A percentile compares a stretch with the other conserved stretches of the same genome.
phyloP scores from a whole-genome alignment of 2,113 vertebrate species.

The Colaptes auratus region DNA sequence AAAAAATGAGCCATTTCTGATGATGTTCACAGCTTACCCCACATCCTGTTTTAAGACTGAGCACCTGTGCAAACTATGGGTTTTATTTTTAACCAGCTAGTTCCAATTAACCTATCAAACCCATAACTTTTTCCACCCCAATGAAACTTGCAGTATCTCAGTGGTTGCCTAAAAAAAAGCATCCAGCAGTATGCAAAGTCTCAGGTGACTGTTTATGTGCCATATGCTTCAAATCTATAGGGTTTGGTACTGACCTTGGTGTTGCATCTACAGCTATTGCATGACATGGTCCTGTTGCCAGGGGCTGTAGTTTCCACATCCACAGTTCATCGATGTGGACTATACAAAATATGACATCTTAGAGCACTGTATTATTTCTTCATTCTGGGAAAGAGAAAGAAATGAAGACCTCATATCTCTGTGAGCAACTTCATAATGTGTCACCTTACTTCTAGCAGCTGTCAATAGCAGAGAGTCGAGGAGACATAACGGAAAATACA shows the following conservation, averaged over 20 bases:
- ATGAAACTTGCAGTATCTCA: not conserved
- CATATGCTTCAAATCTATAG: not conserved
- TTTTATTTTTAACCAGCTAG: conserved; percentile 35
- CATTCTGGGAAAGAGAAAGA: not conserved
- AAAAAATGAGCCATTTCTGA: not conserved
- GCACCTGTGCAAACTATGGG: not conserved
- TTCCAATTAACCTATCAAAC: conserved; percentile 2
- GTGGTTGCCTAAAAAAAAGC: not conserved
- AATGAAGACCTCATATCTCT: not conserved
- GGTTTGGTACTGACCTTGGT: not conserved
- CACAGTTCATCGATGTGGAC: not conserved
- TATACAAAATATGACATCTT: not conserved
- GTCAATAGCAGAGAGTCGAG: not conserved
- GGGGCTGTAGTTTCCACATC: not conserved
- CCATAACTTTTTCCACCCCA: not conserved
- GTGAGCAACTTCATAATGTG: not conserved
- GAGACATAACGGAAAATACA: not conserved
- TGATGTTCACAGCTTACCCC: conserved; percentile 12
- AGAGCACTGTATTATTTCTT: not conserved
- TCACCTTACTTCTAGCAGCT: not conserved
- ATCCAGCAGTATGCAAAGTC: not conserved
- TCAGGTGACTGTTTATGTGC: not conserved
- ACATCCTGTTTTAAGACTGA: conserved; percentile 60
- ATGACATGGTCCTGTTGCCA: not conserved
- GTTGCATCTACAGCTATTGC: fast-evolving